phyloP scores from a whole-genome alignment of 2,113 vertebrate genomes.

The Dunckerocampus dactyliophorus region DNA sequence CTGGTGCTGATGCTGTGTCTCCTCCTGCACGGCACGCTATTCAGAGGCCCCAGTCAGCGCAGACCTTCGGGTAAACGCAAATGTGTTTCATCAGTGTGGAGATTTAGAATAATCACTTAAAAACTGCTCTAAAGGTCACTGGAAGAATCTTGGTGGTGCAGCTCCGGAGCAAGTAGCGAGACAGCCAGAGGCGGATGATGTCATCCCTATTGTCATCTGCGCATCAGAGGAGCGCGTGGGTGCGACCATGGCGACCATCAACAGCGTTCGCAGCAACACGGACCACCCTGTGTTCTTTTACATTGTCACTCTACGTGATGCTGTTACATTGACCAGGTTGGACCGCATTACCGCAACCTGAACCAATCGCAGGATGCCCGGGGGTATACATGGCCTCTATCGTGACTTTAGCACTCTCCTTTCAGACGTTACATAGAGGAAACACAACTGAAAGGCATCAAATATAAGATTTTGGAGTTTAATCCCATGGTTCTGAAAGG shows the following conservation, averaged over 20 bases:
- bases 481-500: conserved; percentile 88
- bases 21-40: conserved; percentile 83
- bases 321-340: conserved; percentile 79
- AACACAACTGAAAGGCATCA: conserved; percentile 84
- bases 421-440: conserved; percentile 88
- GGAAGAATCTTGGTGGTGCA: conserved; percentile 5
- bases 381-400: neutral
- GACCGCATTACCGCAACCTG: neutral
- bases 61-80: conserved; percentile 65
- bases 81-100: no score
- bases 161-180: neutral
- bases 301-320: conserved; percentile 83
- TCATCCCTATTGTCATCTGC: conserved; percentile 86
- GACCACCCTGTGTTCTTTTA: conserved; percentile 85
- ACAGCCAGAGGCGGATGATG: conserved; percentile 53
- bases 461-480: conserved; percentile 89
- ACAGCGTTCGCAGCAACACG: conserved; percentile 89
- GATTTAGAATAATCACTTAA: no score
- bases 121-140: conserved; percentile 28
- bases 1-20: conserved; percentile 81
- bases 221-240: conserved; percentile 85
- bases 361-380: neutral
- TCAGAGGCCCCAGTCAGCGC: conserved; percentile 56
- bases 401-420: neutral
- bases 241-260: conserved; percentile 86